Evolutionary conservation across 1,140 invertebrate species (phyloP).

Genomic region (Marisa cornuarietis): DNA sequence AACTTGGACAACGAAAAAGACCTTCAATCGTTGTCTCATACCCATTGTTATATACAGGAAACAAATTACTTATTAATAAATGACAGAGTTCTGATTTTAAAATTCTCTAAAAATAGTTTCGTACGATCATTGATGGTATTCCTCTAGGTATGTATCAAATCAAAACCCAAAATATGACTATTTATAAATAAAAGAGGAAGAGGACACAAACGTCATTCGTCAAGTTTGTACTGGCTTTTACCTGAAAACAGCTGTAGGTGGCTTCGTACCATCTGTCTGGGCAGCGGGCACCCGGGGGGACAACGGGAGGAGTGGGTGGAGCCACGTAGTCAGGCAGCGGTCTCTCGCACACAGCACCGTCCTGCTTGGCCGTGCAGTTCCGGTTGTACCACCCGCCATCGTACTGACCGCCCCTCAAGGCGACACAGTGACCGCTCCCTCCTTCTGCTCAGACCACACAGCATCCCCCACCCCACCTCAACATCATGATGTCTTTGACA

Average conservation of each 20-base stretch:
- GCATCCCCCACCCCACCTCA: neutral
- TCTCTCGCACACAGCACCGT: slow-evolving; percentile 41
- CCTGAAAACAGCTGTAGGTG: slow-evolving; percentile 46
- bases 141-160: too few relatives aligned
- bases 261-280: slow-evolving; percentile 33
- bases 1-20: too few relatives aligned
- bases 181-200: too few relatives aligned
- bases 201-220: too few relatives aligned
- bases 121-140: too few relatives aligned
- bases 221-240: neutral
- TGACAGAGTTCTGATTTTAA: too few relatives aligned
- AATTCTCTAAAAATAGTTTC: too few relatives aligned
- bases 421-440: slow-evolving; percentile 31
- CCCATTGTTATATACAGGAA: too few relatives aligned
- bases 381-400: slow-evolving; percentile 45
- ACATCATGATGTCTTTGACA: neutral
- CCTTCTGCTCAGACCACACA: neutral
- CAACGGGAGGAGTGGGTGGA: slow-evolving; percentile 28
- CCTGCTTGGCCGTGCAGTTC: slow-evolving; percentile 22
- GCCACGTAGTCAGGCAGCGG: slow-evolving; percentile 28
- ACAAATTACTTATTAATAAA: too few relatives aligned
- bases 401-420: slow-evolving; percentile 32
- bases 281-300: slow-evolving; percentile 31
- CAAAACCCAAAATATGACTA: too few relatives aligned
- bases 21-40: too few relatives aligned